Conservation (phyloP, 1,140 invertebrate genomes). For the Copidosoma floridanum region DNA sequence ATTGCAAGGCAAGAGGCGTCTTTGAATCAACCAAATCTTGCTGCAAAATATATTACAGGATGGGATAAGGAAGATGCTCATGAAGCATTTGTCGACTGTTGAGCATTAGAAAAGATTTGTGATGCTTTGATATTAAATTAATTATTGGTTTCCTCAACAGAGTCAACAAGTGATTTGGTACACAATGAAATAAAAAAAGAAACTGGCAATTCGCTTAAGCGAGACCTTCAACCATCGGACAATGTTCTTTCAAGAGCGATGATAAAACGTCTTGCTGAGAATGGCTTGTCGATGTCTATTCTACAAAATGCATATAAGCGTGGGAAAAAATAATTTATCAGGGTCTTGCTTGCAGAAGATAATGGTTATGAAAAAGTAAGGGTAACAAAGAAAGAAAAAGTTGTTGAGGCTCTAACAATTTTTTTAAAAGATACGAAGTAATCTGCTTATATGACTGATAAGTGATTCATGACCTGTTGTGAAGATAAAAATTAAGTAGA, state of each 20-base stretch:
- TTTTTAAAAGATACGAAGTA: too few relatives aligned
- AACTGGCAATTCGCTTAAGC: background rate
- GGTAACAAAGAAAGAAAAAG: constrained; percentile 11
- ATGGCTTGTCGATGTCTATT: constrained; percentile 12
- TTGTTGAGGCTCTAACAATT: background rate
- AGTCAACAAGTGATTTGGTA: background rate
- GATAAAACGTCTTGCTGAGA: constrained; percentile 15
- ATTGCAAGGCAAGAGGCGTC: background rate
- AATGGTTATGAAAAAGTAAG: constrained; percentile 5
- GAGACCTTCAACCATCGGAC: background rate
- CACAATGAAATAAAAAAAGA: background rate
- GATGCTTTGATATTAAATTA: background rate
- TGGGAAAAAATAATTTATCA: constrained; percentile 12
- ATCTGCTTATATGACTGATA: too few relatives aligned
- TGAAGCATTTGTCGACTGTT: constrained; percentile 22
- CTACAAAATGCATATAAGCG: background rate
- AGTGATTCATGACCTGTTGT: too few relatives aligned
- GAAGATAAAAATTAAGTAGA: too few relatives aligned
- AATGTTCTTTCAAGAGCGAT: constrained; percentile 8
- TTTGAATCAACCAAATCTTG: constrained; percentile 18
- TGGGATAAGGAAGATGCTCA: constrained; percentile 10
- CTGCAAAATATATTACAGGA: constrained; percentile 15
- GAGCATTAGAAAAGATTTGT: constrained; percentile 20
- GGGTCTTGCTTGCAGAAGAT: constrained; percentile 15
- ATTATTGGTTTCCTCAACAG: background rate